Percentiles rank a stretch among this genome's conserved stretches.
Conservation (phyloP, 2,888 invertebrate species). For the Cacoxenus indagator region DNA sequence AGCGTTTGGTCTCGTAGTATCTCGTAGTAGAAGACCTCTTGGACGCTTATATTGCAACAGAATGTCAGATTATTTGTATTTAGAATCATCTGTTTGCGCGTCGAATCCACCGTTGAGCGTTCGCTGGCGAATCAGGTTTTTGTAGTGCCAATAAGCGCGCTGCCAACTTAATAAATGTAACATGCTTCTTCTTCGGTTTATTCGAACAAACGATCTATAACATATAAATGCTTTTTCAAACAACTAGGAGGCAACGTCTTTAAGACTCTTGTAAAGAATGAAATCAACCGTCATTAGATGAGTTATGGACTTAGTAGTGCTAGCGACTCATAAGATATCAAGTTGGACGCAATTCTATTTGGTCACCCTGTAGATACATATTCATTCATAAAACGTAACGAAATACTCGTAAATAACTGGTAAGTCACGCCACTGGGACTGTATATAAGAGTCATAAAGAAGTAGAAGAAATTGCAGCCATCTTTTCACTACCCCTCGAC, state of each 20-base stretch:
- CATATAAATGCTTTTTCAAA: too few relatives aligned
- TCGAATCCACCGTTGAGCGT: slow-evolving; percentile 91
- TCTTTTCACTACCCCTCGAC: not conserved
- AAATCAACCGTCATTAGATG: too few relatives aligned
- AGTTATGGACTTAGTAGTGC: too few relatives aligned
- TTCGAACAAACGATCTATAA: too few relatives aligned
- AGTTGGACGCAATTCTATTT: too few relatives aligned
- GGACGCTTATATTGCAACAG: slow-evolving; percentile 91
- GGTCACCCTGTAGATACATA: not conserved
- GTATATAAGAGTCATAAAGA: not conserved
- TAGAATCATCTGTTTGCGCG: slow-evolving; percentile 85
- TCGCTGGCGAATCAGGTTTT: slow-evolving; percentile 96
- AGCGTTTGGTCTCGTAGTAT: slow-evolving; percentile 91
- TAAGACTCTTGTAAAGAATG: too few relatives aligned
- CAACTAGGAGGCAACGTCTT: too few relatives aligned
- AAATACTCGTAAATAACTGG: slow-evolving; percentile 1
- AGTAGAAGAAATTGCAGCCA: not conserved
- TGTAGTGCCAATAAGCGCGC: slow-evolving; percentile 90
- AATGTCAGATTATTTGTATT: slow-evolving; percentile 95
- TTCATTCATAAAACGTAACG: not conserved
- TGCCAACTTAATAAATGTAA: too few relatives aligned
- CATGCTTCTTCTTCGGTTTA: too few relatives aligned
- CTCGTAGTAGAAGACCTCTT: slow-evolving; percentile 91
- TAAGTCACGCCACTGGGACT: not conserved
- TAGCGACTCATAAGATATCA: too few relatives aligned